phyloP scores from a whole-genome alignment of 2,888 invertebrate genomes.

The Drosophila falleni region DNA sequence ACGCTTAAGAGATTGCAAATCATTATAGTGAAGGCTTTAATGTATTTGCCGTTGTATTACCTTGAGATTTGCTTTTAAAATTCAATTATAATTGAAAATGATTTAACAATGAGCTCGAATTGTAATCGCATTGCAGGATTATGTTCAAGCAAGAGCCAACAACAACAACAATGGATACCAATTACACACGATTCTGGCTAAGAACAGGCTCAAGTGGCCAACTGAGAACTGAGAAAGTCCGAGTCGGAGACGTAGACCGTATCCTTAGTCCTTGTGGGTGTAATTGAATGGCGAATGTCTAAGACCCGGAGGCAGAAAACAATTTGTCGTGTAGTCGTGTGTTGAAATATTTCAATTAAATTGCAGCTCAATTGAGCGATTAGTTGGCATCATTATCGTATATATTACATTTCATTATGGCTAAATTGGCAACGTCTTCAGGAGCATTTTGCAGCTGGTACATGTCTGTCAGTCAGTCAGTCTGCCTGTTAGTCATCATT shows the following conservation, averaged over 20 bases:
- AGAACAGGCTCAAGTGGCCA: slow-evolving; percentile 19
- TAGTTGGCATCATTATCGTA: slow-evolving; percentile 29
- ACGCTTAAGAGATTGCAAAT: neutral
- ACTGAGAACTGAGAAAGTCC: neutral
- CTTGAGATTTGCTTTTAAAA: slow-evolving; percentile 24
- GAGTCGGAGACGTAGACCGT: neutral
- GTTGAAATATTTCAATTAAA: slow-evolving; percentile 31
- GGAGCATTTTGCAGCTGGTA: slow-evolving; percentile 1
- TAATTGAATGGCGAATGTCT: slow-evolving; percentile 12
- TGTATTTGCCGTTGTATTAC: neutral
- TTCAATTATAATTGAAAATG: slow-evolving; percentile 66
- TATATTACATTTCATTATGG: slow-evolving; percentile 37
- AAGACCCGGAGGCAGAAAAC: slow-evolving; percentile 7
- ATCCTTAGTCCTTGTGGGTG: neutral
- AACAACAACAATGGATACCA: slow-evolving; percentile 24
- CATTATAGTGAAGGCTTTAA: neutral
- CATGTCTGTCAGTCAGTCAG: slow-evolving; percentile 2
- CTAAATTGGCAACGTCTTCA: slow-evolving; percentile 29
- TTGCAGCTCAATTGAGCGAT: slow-evolving; percentile 32
- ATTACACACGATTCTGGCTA: slow-evolving; percentile 19
- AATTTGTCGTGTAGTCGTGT: slow-evolving; percentile 1
- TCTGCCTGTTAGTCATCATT: slow-evolving; percentile 1
- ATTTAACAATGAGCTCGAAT: slow-evolving; percentile 58
- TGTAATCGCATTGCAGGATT: slow-evolving; percentile 9
- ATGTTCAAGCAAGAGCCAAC: slow-evolving; percentile 10